phyloP scores from a whole-genome alignment of 2,888 invertebrate species.

The Cryptophagus acutangulus region DNA sequence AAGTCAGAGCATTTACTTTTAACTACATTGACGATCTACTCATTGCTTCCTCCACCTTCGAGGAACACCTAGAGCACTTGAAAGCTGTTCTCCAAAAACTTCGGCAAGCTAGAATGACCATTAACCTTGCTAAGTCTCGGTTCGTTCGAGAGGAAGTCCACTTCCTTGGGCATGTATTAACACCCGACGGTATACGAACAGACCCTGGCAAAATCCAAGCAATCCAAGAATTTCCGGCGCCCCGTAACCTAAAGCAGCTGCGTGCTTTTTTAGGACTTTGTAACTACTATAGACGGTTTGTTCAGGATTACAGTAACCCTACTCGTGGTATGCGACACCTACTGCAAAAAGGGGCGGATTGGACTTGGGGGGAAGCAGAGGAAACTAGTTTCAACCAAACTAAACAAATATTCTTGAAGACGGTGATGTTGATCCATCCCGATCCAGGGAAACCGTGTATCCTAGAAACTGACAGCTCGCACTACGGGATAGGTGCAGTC shows the following conservation, averaged over 20 bases:
- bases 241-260: slow-evolving; percentile 12
- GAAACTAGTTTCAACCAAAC: slow-evolving; percentile 9
- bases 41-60: slow-evolving; percentile 25
- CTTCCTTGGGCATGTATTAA: slow-evolving; percentile 23
- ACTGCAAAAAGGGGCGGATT: slow-evolving; percentile 11
- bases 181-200: slow-evolving; percentile 17
- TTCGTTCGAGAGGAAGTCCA: slow-evolving; percentile 16
- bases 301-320: slow-evolving; percentile 11
- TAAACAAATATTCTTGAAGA: slow-evolving; percentile 11
- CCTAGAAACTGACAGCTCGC: slow-evolving; percentile 14
- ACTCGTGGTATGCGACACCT: slow-evolving; percentile 14
- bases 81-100: slow-evolving; percentile 19
- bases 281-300: slow-evolving; percentile 13
- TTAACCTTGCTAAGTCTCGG: slow-evolving; percentile 23
- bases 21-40: slow-evolving; percentile 34
- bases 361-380: slow-evolving; percentile 13
- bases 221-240: slow-evolving; percentile 15
- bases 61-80: slow-evolving; percentile 24
- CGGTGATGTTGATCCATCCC: slow-evolving; percentile 13
- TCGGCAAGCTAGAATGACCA: slow-evolving; percentile 21
- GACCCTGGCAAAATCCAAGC: slow-evolving; percentile 19
- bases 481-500: slow-evolving; percentile 10
- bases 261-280: slow-evolving; percentile 15
- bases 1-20: slow-evolving; percentile 19
- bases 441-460: slow-evolving; percentile 6